These are phyloP conservation scores for Dasypus novemcinctus DNA, from an alignment of 2,113 vertebrate species.

Conservation along the genomic window DNA sequence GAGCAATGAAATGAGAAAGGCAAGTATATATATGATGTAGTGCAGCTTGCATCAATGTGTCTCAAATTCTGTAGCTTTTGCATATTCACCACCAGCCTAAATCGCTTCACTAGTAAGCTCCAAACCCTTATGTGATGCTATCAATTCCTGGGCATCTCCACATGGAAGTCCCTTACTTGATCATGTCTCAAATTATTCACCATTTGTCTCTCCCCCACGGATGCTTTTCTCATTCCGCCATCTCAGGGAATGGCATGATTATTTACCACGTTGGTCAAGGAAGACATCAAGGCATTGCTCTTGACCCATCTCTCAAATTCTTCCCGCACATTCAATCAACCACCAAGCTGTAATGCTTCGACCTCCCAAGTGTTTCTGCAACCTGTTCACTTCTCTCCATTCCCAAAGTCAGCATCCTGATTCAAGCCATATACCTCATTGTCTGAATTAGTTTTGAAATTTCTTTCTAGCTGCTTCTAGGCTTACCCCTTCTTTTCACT, in stretches of 20 bases:
- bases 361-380: background rate
- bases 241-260: background rate
- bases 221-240: background rate
- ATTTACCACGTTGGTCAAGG: background rate
- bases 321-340: background rate
- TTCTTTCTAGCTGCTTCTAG: background rate
- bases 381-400: background rate
- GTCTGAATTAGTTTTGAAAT: background rate
- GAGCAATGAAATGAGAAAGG: slow-evolving; percentile 7
- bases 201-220: background rate
- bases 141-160: background rate
- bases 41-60: background rate
- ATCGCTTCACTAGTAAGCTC: background rate
- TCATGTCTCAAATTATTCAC: background rate
- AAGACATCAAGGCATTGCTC: background rate
- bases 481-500: background rate
- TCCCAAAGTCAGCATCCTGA: background rate
- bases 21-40: background rate
- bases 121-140: background rate
- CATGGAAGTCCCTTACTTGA: background rate
- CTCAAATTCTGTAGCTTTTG: slow-evolving; percentile 16
- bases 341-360: background rate
- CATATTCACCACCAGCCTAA: background rate
- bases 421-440: background rate
- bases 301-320: background rate